Evolutionary conservation across 2,888 invertebrate genomes (phyloP).

Genomic region (Heliconius ismenius): DNA sequence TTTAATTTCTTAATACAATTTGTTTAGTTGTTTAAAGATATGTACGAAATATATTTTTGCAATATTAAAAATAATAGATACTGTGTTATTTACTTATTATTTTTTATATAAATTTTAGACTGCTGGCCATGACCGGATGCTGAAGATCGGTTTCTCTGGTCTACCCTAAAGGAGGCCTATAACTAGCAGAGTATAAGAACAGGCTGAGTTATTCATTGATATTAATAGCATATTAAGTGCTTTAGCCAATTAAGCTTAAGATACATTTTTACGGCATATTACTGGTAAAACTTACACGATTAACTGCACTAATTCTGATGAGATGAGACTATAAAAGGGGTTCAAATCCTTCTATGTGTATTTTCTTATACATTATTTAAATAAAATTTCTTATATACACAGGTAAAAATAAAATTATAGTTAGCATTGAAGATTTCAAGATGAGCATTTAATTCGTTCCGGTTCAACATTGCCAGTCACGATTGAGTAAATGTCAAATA

Average conservation of each 20-base stretch:
- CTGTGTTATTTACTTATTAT: not conserved
- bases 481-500: conserved; percentile 62
- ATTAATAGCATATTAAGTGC: too few relatives aligned
- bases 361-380: not conserved
- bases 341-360: not conserved
- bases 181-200: too few relatives aligned
- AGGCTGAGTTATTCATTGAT: too few relatives aligned
- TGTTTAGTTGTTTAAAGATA: not conserved
- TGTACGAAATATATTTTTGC: not conserved
- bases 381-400: not conserved
- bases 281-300: too few relatives aligned
- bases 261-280: too few relatives aligned
- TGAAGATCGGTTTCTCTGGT: too few relatives aligned
- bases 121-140: too few relatives aligned
- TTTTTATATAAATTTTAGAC: not conserved
- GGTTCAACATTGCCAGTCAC: conserved; percentile 60
- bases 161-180: too few relatives aligned
- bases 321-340: too few relatives aligned
- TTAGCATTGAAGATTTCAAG: conserved; percentile 53
- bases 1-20: conserved; percentile 4
- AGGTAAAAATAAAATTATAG: not conserved
- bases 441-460: conserved; percentile 59
- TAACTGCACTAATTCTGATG: too few relatives aligned
- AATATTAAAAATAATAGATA: not conserved
- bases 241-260: too few relatives aligned